Conservation (phyloP, 2,797 vertebrate genomes). For the Molothrus aeneus region DNA sequence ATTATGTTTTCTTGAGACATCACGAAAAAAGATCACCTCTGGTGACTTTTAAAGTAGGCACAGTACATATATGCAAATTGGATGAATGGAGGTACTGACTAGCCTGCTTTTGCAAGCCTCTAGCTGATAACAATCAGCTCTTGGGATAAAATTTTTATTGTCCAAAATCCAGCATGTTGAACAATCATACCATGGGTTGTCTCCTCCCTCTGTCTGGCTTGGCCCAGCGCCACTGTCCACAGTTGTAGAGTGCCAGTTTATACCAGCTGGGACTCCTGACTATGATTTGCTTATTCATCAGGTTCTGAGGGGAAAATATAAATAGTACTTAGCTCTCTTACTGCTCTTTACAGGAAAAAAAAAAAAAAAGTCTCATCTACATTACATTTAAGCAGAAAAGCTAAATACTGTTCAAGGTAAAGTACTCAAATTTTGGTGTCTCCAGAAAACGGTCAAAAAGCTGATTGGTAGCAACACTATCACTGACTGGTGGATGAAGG, state of each 20-base stretch:
- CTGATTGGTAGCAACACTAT: not conserved
- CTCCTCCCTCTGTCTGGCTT: not conserved
- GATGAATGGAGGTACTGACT: fast-evolving
- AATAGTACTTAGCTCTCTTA: conserved; percentile 3
- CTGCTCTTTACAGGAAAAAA: not conserved
- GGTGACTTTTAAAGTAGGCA: not conserved
- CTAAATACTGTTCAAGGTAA: not conserved
- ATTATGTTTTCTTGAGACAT: not conserved
- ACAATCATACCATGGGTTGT: not conserved
- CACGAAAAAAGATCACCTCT: not conserved
- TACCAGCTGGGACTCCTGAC: not conserved
- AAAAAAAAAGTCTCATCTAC: not conserved
- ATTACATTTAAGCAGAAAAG: not conserved
- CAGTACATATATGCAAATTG: not conserved
- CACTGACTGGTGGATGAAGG: not conserved
- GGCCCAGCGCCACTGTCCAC: not conserved
- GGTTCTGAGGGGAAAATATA: conserved; percentile 13
- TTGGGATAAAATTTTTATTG: not conserved
- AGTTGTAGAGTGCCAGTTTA: not conserved
- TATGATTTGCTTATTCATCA: conserved; percentile 36
- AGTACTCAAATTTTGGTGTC: not conserved
- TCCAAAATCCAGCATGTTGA: not conserved
- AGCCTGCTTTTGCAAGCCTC: not conserved
- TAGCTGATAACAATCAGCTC: not conserved
- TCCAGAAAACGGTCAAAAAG: not conserved